Conservation (phyloP, 2,797 vertebrate genomes). For the Varecia variegata region DNA sequence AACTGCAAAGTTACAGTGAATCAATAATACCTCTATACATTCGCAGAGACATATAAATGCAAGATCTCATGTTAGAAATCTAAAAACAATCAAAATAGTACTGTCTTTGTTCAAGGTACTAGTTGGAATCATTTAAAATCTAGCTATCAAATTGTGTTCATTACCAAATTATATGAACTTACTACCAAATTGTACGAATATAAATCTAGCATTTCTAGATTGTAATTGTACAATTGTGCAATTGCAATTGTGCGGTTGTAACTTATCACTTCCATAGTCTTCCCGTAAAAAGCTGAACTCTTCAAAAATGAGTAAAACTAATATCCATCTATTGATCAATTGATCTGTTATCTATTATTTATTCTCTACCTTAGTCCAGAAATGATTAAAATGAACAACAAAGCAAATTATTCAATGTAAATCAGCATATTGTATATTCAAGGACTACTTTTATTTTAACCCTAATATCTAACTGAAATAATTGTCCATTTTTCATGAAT, state of each 20-base stretch:
- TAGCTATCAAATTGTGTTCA: neutral
- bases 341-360: neutral
- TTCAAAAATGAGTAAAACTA: neutral
- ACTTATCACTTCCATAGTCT: neutral
- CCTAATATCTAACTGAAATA: neutral
- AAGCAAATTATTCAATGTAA: neutral
- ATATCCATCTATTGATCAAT: neutral
- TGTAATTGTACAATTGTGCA: no score
- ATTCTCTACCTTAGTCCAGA: neutral
- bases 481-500: neutral
- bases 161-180: neutral
- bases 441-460: neutral
- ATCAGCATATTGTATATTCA: neutral
- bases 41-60: neutral
- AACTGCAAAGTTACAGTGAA: neutral
- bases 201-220: neutral
- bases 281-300: neutral
- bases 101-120: neutral
- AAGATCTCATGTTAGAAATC: neutral
- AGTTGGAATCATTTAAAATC: neutral
- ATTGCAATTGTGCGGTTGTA: neutral
- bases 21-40: neutral
- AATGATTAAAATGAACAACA: neutral
- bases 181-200: neutral
- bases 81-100: neutral